Evolutionary conservation across 2,113 vertebrate genomes (phyloP).

Genomic region (cattle (Bos taurus)): ARS-UCD2.0 NC_037357.1:77310501-77311000

Average conservation of each 20-base stretch:
- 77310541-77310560: background rate
- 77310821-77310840: background rate
- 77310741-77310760: background rate
- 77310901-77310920: background rate
- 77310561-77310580: background rate
- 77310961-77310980: background rate
- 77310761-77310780: background rate
- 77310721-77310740: background rate
- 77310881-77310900: background rate
- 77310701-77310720: background rate
- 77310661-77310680: background rate
- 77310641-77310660: background rate
- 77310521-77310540: background rate
- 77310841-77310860: background rate
- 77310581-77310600: background rate
- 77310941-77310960: background rate
- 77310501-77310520: background rate
- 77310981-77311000: background rate
- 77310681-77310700: background rate
- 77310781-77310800: background rate
- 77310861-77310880: background rate
- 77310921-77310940: background rate
- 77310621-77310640: background rate
- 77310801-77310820: background rate
- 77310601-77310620: background rate